A percentile compares a stretch with the other conserved stretches of the same genome.
Conservation (phyloP, 2,113 vertebrate genomes). For the Uria lomvia region DNA sequence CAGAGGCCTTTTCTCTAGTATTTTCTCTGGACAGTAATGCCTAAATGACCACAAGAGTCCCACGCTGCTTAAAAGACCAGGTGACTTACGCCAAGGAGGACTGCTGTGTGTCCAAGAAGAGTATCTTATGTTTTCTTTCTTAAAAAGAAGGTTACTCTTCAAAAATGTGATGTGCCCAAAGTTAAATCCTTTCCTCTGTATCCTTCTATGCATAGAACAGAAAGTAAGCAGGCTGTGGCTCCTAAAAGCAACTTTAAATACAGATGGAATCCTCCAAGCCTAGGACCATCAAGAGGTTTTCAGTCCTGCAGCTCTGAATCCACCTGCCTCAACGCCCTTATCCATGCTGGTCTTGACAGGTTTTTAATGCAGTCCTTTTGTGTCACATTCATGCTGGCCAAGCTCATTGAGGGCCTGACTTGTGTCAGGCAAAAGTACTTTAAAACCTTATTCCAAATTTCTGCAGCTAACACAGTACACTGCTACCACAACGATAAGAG, state of each 20-base stretch:
- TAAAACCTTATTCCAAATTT: not conserved
- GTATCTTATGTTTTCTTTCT: not conserved
- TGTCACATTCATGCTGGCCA: not conserved
- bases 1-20: not conserved
- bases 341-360: rapidly evolving
- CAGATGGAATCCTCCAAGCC: not conserved
- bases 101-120: not conserved
- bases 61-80: not conserved
- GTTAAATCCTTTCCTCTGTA: not conserved
- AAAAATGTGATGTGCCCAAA: rapidly evolving
- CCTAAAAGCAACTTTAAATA: not conserved
- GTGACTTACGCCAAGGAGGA: not conserved
- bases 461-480: not conserved
- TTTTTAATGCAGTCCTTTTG: not conserved
- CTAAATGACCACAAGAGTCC: not conserved
- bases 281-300: not conserved
- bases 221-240: not conserved
- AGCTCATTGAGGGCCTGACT: not conserved
- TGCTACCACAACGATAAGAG: not conserved
- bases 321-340: not conserved
- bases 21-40: not conserved
- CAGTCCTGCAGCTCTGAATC: not conserved
- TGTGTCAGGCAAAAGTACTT: not conserved
- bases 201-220: not conserved
- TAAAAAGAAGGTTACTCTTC: not conserved